Evolutionary conservation across 2,797 vertebrate species (phyloP).

Genomic region (Molothrus ater): DNA sequence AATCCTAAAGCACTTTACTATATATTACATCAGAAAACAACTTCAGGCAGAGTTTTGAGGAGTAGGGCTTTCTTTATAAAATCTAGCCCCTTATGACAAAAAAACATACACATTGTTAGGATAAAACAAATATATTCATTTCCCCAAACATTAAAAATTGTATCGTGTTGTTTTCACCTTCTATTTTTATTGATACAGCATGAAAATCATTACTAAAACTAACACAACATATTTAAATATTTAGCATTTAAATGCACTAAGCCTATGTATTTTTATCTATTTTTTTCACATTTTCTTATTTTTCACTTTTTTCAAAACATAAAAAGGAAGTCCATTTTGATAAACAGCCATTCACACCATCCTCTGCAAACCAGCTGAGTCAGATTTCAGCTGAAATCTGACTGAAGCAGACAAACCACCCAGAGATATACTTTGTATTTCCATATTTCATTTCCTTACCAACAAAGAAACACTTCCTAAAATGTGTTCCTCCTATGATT

Average conservation of each 20-base stretch:
- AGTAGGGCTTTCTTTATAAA: not conserved
- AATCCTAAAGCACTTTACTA: not conserved
- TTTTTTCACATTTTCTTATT: not conserved
- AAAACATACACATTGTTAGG: not conserved
- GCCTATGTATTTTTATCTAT: not conserved
- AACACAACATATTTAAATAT: not conserved
- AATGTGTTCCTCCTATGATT: constrained; percentile 28
- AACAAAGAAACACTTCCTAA: constrained; percentile 62
- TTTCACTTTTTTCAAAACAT: not conserved
- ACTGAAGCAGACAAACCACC: constrained; percentile 3
- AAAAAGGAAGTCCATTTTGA: not conserved
- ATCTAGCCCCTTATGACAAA: not conserved
- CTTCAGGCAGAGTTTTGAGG: not conserved
- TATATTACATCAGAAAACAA: not conserved
- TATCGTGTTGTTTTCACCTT: not conserved
- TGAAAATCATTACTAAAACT: not conserved
- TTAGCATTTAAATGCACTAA: not conserved
- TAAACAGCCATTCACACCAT: not conserved
- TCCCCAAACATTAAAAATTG: not conserved
- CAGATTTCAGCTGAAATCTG: not conserved
- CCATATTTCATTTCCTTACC: constrained; percentile 58
- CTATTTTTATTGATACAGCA: not conserved
- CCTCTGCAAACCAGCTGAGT: not conserved
- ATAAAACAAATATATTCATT: not conserved
- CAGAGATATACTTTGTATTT: not conserved